Base-by-base conservation (phyloP, 1,140 invertebrate species). In the Drosophila nigromelanica region DNA sequence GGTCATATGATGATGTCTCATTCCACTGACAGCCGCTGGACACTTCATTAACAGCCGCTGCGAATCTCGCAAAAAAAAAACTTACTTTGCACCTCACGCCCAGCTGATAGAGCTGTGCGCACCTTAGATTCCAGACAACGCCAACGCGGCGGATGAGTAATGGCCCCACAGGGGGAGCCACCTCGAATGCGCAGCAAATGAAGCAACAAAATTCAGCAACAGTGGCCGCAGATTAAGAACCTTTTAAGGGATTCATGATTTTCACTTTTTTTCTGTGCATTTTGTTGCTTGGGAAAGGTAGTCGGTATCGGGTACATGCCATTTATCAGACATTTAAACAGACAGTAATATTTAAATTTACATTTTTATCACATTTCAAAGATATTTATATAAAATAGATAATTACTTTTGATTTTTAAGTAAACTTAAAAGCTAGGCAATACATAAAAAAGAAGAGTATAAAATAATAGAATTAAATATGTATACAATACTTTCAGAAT, bases 171-270 rank as follows among this genome's bases (percentile, higher is more conserved):
- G 69, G 37, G n/a, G 43, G 21, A 18, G 39, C 24, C 63, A 45
- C 14, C 35, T 24, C 7, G 37, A 55, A 60, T 24, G 27, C 24
- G 48, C 45, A 50, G 67, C 62, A 89, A 89, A 77, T 82, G 76
- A 87, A 83, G 79, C 63, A 90, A 76, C 76, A 78, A 76, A 76
- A 82, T 80, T 75, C 76, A 78, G 62, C 74, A 85, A 76, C 83
- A 81, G 76, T 67, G 76, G 89, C 78, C 73, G 55, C 78, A 89
- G 89, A 86, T 91, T 91, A 91, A 89, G 83, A 91, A 91, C 89
- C 89, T 91, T 91, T 91, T 91, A 91, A 91, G 85, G 89, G 79
- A 91, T 91, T 91, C 89, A 72, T 75, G 74, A 67, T 78, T 78
- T 83, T 78, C 47, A 80, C 64, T 83, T 79, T 87, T 76, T 73